Base-by-base conservation (phyloP, 2,797 vertebrate genomes). In the Anolis apletophallus region DNA sequence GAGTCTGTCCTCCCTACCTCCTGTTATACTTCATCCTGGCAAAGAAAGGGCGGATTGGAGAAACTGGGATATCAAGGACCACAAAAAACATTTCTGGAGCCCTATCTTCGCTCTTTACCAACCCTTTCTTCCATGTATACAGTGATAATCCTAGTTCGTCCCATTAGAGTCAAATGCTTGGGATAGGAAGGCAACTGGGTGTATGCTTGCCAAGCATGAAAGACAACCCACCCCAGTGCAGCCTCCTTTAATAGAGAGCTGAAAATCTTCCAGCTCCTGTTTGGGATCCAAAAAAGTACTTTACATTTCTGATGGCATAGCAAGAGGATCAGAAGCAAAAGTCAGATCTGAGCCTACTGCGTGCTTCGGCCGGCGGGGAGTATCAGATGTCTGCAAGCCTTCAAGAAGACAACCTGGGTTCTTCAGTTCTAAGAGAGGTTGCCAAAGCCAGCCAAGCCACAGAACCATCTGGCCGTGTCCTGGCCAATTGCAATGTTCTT, bases 71-170 rank as follows among this genome's bases (percentile, higher is more conserved):
- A 8, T 3, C 61, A 64, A 64, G 9, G 61, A 29, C 61, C 61
- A 64, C 61, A 64, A 26, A n/a, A 64, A 29, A 26, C 61, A 64
- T 64, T 26, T 29, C 29, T 64, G 26, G 26, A 29, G 32, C 68
- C 14, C 32, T 17, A 16, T 32, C 68, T 34, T 34, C 2, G 6
- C n/a, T 9, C 61, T 29, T 64, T 64, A 29, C 9, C 61, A 26
- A 8, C 3, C 46, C 5, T 29, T 6, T 11, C 26, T 10, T 11
- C 55, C 16, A 19, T 59, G 4, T 59, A 19, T 59, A 64, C 10
- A 64, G 61, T 1, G 23, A 29, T 12, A 10, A 64, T 91, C 91
- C 87, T 93, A 93, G 93, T 85, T 84, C 77, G 69, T 21, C 0
- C 36, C 83, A 34, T 69, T 72, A 16, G 69, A 55, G n/a, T 57